These are phyloP conservation scores for Neoascia interrupta DNA, from an alignment of 2,888 invertebrate genomes.

Conservation along the genomic window DNA sequence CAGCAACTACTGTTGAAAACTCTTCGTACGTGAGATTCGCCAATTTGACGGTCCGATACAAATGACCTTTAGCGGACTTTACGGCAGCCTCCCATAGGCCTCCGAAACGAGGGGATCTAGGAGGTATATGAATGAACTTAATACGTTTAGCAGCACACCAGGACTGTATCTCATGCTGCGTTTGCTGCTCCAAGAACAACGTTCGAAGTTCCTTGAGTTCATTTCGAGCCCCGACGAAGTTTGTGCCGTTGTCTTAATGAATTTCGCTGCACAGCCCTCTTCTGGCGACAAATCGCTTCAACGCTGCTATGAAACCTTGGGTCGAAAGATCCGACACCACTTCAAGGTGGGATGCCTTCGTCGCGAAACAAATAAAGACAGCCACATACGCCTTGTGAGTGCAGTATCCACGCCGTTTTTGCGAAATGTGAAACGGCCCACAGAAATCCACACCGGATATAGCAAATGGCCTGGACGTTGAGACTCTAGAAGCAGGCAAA, in stretches of 20 bases:
- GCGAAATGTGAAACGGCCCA: conserved; percentile 2
- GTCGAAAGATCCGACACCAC: neutral
- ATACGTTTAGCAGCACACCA: conserved; percentile 48
- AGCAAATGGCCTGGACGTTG: conserved; percentile 1
- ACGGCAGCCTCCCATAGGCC: conserved; percentile 7
- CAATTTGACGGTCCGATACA: neutral
- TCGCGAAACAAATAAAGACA: conserved; percentile 2
- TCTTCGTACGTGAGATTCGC: neutral
- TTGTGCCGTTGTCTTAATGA: too few relatives aligned
- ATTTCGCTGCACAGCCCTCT: conserved; percentile 44
- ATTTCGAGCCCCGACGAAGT: conserved; percentile 42
- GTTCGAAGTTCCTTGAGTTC: conserved; percentile 47
- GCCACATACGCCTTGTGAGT: conserved; percentile 3
- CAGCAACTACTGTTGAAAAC: neutral
- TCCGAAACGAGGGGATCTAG: conserved; percentile 58
- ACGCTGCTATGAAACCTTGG: conserved; percentile 12
- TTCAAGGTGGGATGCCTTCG: neutral
- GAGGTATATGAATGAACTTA: conserved; percentile 49
- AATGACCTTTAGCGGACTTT: neutral
- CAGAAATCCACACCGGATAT: conserved; percentile 7
- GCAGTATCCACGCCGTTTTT: conserved; percentile 11
- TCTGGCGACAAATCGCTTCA: conserved; percentile 59
- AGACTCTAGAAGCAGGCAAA: neutral
- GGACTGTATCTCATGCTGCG: conserved; percentile 10
- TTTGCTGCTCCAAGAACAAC: conserved; percentile 37